phyloP scores from a whole-genome alignment of 2,888 invertebrate species.

The Dasypogon diadema region DNA sequence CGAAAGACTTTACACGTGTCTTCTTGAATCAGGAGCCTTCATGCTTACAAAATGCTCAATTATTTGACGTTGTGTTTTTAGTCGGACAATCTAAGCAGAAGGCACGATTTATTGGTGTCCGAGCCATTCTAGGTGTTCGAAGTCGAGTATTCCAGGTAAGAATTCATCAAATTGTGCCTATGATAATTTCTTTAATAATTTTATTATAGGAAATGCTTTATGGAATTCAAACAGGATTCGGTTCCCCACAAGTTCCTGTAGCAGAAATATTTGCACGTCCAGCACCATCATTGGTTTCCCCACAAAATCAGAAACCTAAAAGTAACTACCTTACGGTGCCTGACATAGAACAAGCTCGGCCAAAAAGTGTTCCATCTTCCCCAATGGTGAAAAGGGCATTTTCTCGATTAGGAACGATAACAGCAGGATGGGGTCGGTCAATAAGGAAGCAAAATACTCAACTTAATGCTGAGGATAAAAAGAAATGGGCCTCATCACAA shows the following conservation, averaged over 20 bases:
- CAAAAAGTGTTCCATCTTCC: conserved; percentile 93
- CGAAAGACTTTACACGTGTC: conserved; percentile 90
- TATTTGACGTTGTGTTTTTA: conserved; percentile 91
- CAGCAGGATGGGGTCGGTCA: conserved; percentile 90
- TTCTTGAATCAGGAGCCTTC: conserved; percentile 89
- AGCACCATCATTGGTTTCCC: conserved; percentile 87
- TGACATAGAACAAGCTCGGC: conserved; percentile 86
- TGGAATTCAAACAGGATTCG: conserved; percentile 93
- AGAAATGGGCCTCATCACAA: conserved; percentile 92
- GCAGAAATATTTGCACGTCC: conserved; percentile 88
- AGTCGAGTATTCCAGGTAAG: conserved; percentile 77
- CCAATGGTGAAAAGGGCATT: conserved; percentile 95
- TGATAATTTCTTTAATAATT: background rate
- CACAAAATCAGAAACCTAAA: conserved; percentile 87
- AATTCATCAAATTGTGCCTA: conserved; percentile 1
- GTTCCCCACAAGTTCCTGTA: conserved; percentile 92
- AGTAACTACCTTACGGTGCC: conserved; percentile 94
- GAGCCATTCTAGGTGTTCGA: conserved; percentile 91
- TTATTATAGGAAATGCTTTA: conserved; percentile 89
- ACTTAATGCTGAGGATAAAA: conserved; percentile 86
- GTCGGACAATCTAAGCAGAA: conserved; percentile 94
- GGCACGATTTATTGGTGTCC: conserved; percentile 88
- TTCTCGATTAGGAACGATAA: conserved; percentile 89
- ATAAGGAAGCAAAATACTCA: conserved; percentile 87
- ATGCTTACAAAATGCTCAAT: conserved; percentile 80